A percentile compares a stretch with the other conserved stretches of the same genome.
phyloP scores from a whole-genome alignment of 2,888 invertebrate species.

The Phortica magna region DNA sequence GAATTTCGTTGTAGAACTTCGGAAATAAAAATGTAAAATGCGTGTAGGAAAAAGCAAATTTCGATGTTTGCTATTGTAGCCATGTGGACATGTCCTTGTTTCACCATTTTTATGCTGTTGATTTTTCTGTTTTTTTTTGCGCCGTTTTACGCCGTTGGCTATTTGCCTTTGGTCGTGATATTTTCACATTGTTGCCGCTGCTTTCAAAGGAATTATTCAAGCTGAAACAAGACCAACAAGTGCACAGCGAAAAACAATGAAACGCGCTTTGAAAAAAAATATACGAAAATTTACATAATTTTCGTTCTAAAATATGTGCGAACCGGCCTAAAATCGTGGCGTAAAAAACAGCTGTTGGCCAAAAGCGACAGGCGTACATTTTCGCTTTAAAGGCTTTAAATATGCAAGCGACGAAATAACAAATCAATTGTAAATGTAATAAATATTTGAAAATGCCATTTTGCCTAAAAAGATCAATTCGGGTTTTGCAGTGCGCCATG shows the following conservation, averaged over 20 bases:
- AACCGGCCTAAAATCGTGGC: background rate
- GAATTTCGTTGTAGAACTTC: too few relatives aligned
- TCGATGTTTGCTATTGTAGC: background rate
- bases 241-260: constrained; percentile 24
- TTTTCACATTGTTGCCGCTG: background rate
- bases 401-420: too few relatives aligned
- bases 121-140: background rate
- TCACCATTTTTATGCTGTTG: background rate
- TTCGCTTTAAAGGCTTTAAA: too few relatives aligned
- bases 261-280: constrained; percentile 49
- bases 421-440: too few relatives aligned
- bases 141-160: background rate
- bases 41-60: background rate
- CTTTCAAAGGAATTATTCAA: constrained; percentile 16
- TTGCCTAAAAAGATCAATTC: too few relatives aligned
- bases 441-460: too few relatives aligned
- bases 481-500: too few relatives aligned
- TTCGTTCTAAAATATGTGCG: constrained; percentile 52
- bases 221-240: background rate
- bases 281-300: constrained; percentile 68
- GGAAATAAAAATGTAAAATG: background rate
- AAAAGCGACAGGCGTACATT: background rate
- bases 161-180: background rate
- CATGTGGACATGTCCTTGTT: background rate
- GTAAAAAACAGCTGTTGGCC: background rate